Evolutionary conservation across 2,888 invertebrate species (phyloP).

Genomic region (Electrophaes corylata): DNA sequence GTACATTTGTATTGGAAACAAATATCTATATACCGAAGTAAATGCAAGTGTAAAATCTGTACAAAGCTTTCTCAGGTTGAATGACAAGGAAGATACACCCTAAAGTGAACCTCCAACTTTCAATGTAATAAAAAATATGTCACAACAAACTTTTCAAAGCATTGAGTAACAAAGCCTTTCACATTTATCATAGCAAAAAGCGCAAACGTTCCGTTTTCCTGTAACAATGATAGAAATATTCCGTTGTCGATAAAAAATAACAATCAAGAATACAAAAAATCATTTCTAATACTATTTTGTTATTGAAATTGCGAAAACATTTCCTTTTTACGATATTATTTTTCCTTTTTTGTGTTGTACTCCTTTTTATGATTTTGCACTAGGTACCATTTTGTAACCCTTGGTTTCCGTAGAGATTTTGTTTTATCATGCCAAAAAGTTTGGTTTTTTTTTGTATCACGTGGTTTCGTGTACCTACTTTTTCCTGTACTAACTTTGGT

Average conservation of each 20-base stretch:
- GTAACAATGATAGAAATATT: constrained; percentile 8
- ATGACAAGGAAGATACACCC: too few species aligned
- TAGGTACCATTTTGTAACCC: not conserved
- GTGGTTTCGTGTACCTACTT: too few species aligned
- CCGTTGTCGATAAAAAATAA: constrained; percentile 18
- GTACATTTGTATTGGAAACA: too few species aligned
- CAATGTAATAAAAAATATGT: not conserved
- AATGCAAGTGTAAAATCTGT: too few species aligned
- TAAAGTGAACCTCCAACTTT: too few species aligned
- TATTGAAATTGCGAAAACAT: constrained; percentile 39
- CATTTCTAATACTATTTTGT: constrained; percentile 27
- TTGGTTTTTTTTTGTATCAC: not conserved
- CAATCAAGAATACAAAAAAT: constrained; percentile 29
- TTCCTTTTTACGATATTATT: constrained; percentile 29
- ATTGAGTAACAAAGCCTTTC: not conserved
- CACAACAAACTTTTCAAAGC: not conserved
- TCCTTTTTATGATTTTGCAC: constrained; percentile 4
- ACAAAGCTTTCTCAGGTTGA: too few species aligned
- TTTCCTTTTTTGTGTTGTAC: constrained; percentile 14
- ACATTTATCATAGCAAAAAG: not conserved
- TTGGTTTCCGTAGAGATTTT: not conserved
- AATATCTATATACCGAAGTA: too few species aligned
- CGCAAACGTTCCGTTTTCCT: constrained; percentile 19
- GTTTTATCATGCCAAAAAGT: not conserved
- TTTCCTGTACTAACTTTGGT: not conserved